Percentiles rank a stretch among this genome's conserved stretches.
Conservation (phyloP, 2,888 invertebrate species). For the Disparrhopalites patrizii region DNA sequence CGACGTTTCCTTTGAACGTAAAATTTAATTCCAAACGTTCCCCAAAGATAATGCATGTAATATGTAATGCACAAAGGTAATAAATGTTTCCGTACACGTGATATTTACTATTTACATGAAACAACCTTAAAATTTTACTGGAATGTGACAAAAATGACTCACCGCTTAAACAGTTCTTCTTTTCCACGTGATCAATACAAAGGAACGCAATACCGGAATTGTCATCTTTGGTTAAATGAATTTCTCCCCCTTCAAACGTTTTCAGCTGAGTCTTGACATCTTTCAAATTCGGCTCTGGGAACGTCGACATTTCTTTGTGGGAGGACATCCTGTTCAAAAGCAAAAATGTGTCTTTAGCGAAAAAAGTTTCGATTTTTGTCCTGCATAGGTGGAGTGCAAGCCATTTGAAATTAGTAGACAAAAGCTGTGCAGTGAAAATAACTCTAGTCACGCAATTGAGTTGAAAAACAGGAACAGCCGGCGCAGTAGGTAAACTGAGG, state of each 20-base stretch:
- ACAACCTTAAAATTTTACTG: background rate
- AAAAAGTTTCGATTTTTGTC: no score
- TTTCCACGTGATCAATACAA: constrained; percentile 52
- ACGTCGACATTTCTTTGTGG: background rate
- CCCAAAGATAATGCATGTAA: background rate
- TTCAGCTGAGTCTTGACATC: constrained; percentile 9
- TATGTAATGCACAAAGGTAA: no score
- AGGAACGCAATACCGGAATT: constrained; percentile 53
- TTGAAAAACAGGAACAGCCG: no score
- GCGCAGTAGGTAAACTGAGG: no score
- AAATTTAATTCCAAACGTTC: background rate
- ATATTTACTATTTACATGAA: background rate
- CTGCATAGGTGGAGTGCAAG: no score
- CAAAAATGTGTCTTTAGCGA: no score
- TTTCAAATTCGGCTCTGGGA: constrained; percentile 3
- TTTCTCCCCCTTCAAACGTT: constrained; percentile 48
- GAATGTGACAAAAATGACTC: constrained; percentile 19
- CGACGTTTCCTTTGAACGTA: background rate
- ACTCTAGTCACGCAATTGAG: no score
- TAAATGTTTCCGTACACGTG: background rate
- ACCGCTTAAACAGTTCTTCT: constrained; percentile 56
- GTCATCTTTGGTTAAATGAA: constrained; percentile 51
- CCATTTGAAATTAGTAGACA: no score
- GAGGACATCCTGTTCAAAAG: background rate
- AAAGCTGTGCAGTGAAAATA: no score